phyloP scores from a whole-genome alignment of 2,888 invertebrate species.

The Ischnus inquisitorius region DNA sequence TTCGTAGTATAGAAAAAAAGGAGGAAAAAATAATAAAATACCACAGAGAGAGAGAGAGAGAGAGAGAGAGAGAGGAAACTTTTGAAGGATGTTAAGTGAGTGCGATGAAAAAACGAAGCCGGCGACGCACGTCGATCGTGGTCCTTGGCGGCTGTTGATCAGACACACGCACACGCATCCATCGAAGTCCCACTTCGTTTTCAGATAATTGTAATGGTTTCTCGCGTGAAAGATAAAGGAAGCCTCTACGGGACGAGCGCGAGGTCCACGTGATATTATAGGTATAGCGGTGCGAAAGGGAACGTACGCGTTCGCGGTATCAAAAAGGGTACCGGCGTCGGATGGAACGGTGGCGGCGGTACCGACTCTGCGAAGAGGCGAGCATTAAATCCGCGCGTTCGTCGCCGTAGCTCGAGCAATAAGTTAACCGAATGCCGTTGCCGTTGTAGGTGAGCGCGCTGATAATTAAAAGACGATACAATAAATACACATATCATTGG shows the following conservation, averaged over 20 bases:
- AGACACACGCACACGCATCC: constrained; percentile 47
- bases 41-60: constrained; percentile 35
- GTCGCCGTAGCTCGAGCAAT: constrained; percentile 77
- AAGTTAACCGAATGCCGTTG: constrained; percentile 84
- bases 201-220: constrained; percentile 74
- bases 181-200: constrained; percentile 67
- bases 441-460: constrained; percentile 84
- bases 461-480: constrained; percentile 86
- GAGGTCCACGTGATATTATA: constrained; percentile 46
- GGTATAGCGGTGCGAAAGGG: constrained; percentile 55
- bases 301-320: constrained; percentile 68
- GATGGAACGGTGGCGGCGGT: constrained; percentile 50
- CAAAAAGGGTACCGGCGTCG: constrained; percentile 71
- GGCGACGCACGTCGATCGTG: constrained; percentile 56
- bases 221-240: constrained; percentile 70
- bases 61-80: constrained; percentile 35
- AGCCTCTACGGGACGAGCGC: constrained; percentile 52
- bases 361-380: constrained; percentile 68
- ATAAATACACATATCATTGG: constrained; percentile 85
- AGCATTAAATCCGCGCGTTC: constrained; percentile 78
- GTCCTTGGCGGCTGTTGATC: constrained; percentile 35
- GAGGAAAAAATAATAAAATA: neutral
- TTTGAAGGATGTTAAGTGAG: constrained; percentile 38
- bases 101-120: constrained; percentile 40
- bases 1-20: neutral